phyloP scores from a whole-genome alignment of 2,888 invertebrate species.

The Nemurella pictetii region DNA sequence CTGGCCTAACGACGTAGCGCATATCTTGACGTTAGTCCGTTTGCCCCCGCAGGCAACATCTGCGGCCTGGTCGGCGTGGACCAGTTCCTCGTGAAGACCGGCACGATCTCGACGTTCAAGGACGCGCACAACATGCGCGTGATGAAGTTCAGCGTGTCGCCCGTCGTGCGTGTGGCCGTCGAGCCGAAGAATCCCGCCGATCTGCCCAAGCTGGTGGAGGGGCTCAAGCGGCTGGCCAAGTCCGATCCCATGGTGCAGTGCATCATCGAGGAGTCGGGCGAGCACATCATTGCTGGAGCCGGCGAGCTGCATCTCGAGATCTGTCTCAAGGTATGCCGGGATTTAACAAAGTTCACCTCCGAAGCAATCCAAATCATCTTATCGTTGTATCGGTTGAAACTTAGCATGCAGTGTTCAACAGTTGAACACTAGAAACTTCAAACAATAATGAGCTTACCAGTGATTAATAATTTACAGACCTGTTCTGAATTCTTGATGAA shows the following conservation, averaged over 20 bases:
- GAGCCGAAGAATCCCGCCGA: slow-evolving; percentile 99
- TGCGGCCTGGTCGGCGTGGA: slow-evolving; percentile 99
- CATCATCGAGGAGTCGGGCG: slow-evolving; percentile 98
- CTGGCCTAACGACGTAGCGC: no score
- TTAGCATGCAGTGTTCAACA: no score
- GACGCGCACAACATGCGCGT: slow-evolving; percentile 99
- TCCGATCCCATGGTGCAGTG: slow-evolving; percentile 99
- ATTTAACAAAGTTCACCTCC: background rate
- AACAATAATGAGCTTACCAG: background rate
- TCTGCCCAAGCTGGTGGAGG: slow-evolving; percentile 97
- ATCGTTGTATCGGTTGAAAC: no score
- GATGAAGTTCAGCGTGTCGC: slow-evolving; percentile 99
- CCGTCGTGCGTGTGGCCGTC: slow-evolving; percentile 98
- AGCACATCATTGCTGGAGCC: slow-evolving; percentile 99
- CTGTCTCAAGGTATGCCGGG: slow-evolving; percentile 75
- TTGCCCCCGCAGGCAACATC: slow-evolving; percentile 75
- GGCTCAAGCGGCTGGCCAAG: slow-evolving; percentile 97
- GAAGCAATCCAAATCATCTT: no score
- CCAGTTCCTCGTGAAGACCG: slow-evolving; percentile 99
- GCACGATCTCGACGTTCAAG: slow-evolving; percentile 98
- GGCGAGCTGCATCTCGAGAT: slow-evolving; percentile 99
- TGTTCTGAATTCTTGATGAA: slow-evolving; percentile 1
- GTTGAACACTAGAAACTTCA: no score
- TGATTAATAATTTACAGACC: slow-evolving; percentile 6
- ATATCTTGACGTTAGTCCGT: background rate